Base-by-base conservation (phyloP, 1,140 invertebrate genomes). In the Bombyx mandarina region DNA sequence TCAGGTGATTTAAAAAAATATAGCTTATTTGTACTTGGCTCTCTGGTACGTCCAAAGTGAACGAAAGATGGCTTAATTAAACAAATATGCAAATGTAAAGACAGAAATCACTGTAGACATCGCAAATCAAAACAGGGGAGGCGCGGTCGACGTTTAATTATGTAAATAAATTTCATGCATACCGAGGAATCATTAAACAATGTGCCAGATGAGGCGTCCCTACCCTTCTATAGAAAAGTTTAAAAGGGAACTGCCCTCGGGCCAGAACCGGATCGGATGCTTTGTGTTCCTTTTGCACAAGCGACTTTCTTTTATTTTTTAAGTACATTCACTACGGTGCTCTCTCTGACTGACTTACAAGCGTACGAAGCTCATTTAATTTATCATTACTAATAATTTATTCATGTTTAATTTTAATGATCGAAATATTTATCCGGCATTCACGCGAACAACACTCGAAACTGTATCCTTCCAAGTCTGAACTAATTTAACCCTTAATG, bases 141-240 rank as follows among this genome's bases (percentile, higher is more conserved):
- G 65, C 61, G 61, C 58, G 65, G 60, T 62, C 76, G 69, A 71
- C 79, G 75, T 78, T 84, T 86, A 84, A 84, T 84, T 83, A 86
- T 84, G 81, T 81, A 83, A 86, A 86, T 84, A 82, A 76, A 79
- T 79, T 81, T 75, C 75, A 82, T 83, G 79, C 82, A 79, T 82
- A 77, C 68, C 69, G 73, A 80, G 73, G 70, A 74, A 72, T 77
- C 71, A 66, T 77, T 71, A 78, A 83, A 86, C 79, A 82, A 81
- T 80, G 73, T 75, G 67, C 78, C 79, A 79, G 79, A 81, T 80
- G 77, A 83, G 62, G 62, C 70, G 67, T 58, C 65, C 68, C 64
- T 67, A 66, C 70, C 69, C 71, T 72, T 76, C 73, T 74, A 81
- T 71, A 73, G 75, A 65, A 77, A 80, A 82, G 73, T 82, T 82